Base-by-base conservation (phyloP, 2,797 vertebrate genomes). In the Microctenopoma stevenorrisi region DNA sequence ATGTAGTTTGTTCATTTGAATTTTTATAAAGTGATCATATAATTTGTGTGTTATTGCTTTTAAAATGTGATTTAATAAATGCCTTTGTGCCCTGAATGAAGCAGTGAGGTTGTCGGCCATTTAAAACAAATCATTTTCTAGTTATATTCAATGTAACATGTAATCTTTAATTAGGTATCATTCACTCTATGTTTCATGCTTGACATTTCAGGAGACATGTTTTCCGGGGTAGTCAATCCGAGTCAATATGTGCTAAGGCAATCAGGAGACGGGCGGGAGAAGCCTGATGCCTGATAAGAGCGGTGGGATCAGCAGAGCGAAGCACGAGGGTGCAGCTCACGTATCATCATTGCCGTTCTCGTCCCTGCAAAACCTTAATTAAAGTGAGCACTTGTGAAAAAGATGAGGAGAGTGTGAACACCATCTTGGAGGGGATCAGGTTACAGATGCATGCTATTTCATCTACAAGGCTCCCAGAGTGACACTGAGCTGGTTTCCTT, bases 301-400 rank as follows among this genome's bases (percentile, higher is more conserved):
- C 1, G 33, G 52, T 14, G 56, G 54, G 65, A 78, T 75, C 70
- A 56, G 30, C 58, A 9, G 78, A 82, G 81, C 56, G 9, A 26
- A 59, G 54, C 57, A 5, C 26, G 8, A 54, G 26, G 35, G 22
- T 26, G 43, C 67, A 65, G 76, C 73, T 88, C 84, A 64, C 58
- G 68, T 88, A 44, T 87, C 79, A 62, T 67, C 49, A 44, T 48
- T 12, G 30, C 22, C 58, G 52, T 49, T 74, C 38, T 56, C 67
- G 5, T 85, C 52, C 35, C 74, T 48, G 82, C 74, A 68, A 89
- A 22, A 77, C 84, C 75, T 88, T 92, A 91, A 93, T 92, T 92
- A 93, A 91, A 83, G 78, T 60, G 80, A 90, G 86, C 77, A 54
- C 74, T 79, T 72, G 83, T 73, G 72, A 82, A 79, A 42, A 48